Evolutionary conservation across 1,140 invertebrate genomes (phyloP), one percentile per base, ranked within the genome.

Genomic region (Tachypleus tridentatus): DNA sequence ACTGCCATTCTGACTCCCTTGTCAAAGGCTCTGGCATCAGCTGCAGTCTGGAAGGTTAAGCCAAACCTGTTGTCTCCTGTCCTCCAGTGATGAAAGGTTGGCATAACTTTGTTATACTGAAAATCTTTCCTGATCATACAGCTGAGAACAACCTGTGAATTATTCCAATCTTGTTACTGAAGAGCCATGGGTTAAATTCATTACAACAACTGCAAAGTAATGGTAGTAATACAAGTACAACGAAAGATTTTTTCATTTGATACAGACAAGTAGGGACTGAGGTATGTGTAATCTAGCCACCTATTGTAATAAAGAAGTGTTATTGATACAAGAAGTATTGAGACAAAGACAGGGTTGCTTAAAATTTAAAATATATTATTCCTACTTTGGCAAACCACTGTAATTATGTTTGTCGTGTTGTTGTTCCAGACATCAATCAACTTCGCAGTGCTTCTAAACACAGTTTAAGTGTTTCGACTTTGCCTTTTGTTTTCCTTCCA

Each of bases 21-120:
- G 76, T 97, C 93, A 78, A 97, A 97, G 62, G 92, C 91, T 61
- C 91, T 80, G 47, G 92, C 93, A 82, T 97, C 93, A 47, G 91
- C 89, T 58, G 89, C 89, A 29, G 90, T 92, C 78, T 93, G 89
- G 81, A 97, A 97, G 53, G 93, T 96, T 57, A 97, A 80, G 58
- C 93, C 93, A 82, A 93, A 97, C 72, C 90, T 87, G 77, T 95
- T 93, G 76, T 94, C 91, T 60, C 91, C 92, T 29, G 91, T 95
- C 72, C 87, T 87, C 94, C 93, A 97, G 77, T 97, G 93, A 81
- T 96, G 92, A 84, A 97, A 97, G 59, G 93, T 96, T 54, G 94
- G 93, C 89, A 95, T 97, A 71, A 96, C 93, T 83, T 93, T 93
- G 80, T 94, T 93, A 81, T 97, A 97, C 76, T 93, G 87, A 77